Evolutionary conservation across 2,888 invertebrate genomes (phyloP).

Genomic region (Lycophotia porphyrea): DNA sequence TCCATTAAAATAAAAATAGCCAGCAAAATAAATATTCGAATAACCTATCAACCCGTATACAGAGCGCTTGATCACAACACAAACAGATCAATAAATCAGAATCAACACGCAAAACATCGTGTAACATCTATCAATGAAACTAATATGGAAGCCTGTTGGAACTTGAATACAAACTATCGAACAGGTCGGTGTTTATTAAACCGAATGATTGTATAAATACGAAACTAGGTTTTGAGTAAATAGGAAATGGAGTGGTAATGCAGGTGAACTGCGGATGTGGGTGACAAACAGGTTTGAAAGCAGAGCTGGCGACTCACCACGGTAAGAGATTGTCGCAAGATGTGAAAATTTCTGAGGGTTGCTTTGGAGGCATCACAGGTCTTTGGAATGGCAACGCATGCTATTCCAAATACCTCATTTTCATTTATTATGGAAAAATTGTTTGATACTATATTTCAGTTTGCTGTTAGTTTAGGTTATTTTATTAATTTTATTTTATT

Average conservation of each 20-base stretch:
- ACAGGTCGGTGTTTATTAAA: slow-evolving; percentile 50
- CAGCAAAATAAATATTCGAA: not conserved
- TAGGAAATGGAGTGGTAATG: slow-evolving; percentile 27
- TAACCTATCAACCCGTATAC: not conserved
- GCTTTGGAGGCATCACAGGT: not conserved
- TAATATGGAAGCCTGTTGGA: slow-evolving; percentile 51
- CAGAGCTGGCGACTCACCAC: not conserved
- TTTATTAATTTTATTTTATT: not conserved
- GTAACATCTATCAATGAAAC: slow-evolving; percentile 52
- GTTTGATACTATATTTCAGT: not conserved
- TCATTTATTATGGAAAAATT: too few species aligned
- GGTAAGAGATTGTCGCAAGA: not conserved
- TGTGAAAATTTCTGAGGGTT: not conserved
- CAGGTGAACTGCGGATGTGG: not conserved
- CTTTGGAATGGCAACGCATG: too few species aligned
- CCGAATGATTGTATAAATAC: slow-evolving; percentile 55
- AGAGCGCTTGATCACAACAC: not conserved
- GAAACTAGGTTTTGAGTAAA: slow-evolving; percentile 28
- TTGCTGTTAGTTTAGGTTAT: not conserved
- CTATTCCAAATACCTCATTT: not conserved
- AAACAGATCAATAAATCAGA: slow-evolving; percentile 42
- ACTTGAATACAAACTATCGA: slow-evolving; percentile 48
- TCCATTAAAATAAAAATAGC: too few species aligned
- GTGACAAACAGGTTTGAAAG: not conserved
- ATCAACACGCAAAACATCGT: slow-evolving; percentile 55